Evolutionary conservation across 2,888 invertebrate genomes (phyloP).

Genomic region (Odontothrips loti): DNA sequence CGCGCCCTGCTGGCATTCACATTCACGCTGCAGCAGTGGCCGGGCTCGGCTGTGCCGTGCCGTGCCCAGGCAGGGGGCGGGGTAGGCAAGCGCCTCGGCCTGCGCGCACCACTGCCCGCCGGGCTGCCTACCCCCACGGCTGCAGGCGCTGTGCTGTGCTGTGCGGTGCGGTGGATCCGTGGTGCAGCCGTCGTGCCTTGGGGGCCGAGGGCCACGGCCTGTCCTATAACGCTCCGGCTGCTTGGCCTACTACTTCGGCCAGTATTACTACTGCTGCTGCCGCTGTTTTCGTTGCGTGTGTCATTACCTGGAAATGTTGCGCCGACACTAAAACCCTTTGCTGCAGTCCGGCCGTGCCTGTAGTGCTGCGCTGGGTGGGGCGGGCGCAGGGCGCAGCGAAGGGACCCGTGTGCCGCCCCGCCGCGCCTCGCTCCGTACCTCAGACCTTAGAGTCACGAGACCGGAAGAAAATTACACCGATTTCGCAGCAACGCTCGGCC

Average conservation of each 20-base stretch:
- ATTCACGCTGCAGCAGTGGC: neutral
- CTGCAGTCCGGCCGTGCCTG: no score
- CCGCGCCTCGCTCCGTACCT: no score
- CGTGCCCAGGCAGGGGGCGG: neutral
- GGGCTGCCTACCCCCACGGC: neutral
- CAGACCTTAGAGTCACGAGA: neutral
- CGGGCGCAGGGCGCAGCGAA: no score
- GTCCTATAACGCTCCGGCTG: no score
- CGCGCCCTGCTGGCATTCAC: neutral
- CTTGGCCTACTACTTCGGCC: no score
- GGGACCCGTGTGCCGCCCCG: no score
- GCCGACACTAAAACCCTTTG: no score
- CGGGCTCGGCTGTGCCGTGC: neutral
- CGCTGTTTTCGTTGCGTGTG: no score
- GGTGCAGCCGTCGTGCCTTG: neutral
- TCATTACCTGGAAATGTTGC: no score
- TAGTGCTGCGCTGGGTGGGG: no score
- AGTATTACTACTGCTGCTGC: no score
- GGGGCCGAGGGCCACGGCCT: no score
- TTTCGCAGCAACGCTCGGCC: neutral
- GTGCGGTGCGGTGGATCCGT: neutral
- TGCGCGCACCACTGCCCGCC: neutral
- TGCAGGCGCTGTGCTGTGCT: neutral
- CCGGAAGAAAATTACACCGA: neutral
- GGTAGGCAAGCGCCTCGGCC: neutral